Percentiles rank a stretch among this genome's conserved stretches.
Conservation (phyloP, 1,140 invertebrate species). For the Psilanteris sp. region DNA sequence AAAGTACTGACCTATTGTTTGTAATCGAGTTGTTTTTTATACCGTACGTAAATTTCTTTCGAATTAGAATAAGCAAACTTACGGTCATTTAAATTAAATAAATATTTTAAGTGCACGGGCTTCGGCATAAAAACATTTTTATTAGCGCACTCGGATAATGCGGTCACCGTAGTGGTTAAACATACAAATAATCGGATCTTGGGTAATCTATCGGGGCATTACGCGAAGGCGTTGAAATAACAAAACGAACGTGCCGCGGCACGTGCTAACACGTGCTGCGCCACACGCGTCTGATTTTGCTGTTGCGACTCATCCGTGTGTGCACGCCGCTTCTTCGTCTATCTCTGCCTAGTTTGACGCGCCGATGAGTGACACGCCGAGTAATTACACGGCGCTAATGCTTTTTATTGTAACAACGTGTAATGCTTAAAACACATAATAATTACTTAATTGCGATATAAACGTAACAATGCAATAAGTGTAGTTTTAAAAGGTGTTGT, state of each 20-base stretch:
- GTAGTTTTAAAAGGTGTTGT: too few relatives aligned
- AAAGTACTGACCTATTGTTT: too few relatives aligned
- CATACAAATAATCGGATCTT: slow-evolving; percentile 62
- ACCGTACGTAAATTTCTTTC: too few relatives aligned
- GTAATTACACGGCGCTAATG: slow-evolving; percentile 14
- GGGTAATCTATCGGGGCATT: slow-evolving; percentile 45
- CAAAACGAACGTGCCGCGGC: slow-evolving; percentile 46
- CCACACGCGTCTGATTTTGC: slow-evolving; percentile 36
- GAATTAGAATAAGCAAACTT: too few relatives aligned
- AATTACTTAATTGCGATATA: too few relatives aligned
- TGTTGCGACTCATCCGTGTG: slow-evolving; percentile 40
- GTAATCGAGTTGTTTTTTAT: too few relatives aligned
- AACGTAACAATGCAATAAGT: too few relatives aligned
- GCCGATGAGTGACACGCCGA: slow-evolving; percentile 1
- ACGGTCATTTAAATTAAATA: too few relatives aligned
- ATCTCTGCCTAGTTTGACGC: slow-evolving; percentile 30
- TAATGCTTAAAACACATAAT: too few relatives aligned
- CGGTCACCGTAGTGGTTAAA: slow-evolving; percentile 33
- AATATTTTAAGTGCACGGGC: too few relatives aligned
- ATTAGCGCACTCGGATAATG: slow-evolving; percentile 31
- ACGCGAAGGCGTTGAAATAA: slow-evolving; percentile 58
- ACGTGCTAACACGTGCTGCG: slow-evolving; percentile 68
- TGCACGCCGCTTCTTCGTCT: slow-evolving; percentile 19
- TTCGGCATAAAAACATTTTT: slow-evolving; percentile 16
- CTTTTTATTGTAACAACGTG: too few relatives aligned